phyloP scores from a whole-genome alignment of 2,113 vertebrate species.

The Progne subis region DNA sequence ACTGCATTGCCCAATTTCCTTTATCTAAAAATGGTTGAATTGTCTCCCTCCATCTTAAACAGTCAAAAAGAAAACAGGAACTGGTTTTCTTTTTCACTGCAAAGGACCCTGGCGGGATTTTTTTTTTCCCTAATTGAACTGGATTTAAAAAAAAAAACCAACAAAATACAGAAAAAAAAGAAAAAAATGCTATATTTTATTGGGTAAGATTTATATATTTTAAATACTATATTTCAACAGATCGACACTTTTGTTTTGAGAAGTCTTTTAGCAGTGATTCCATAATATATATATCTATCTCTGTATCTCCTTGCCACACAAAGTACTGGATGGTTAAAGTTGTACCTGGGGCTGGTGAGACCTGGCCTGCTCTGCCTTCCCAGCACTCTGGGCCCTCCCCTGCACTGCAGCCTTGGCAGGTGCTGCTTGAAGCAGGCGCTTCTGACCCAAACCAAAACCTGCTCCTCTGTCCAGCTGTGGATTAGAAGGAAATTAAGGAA shows the following conservation, averaged over 20 bases:
- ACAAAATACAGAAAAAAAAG: neutral
- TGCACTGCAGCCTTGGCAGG: neutral
- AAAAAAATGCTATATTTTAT: conserved; percentile 74
- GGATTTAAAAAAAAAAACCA: neutral
- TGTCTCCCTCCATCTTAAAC: neutral
- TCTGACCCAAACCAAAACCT: neutral
- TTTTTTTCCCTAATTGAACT: conserved; percentile 32
- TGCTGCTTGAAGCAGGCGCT: neutral
- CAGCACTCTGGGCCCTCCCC: neutral
- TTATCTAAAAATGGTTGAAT: neutral
- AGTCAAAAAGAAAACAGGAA: neutral
- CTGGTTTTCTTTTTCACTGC: conserved; percentile 48
- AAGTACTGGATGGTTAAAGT: neutral
- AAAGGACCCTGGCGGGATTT: conserved; percentile 25
- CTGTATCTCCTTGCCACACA: conserved; percentile 19
- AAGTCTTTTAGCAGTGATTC: conserved; percentile 36
- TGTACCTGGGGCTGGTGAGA: neutral
- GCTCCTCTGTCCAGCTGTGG: neutral
- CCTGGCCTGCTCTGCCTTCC: neutral
- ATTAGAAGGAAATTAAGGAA: neutral
- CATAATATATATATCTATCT: conserved; percentile 39
- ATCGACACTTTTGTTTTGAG: conserved; percentile 60
- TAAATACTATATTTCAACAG: conserved; percentile 70
- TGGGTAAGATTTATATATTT: conserved; percentile 78
- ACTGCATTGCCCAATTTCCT: neutral